Base-by-base conservation (phyloP, 2,888 invertebrate species). In the Tenthredo livida region DNA sequence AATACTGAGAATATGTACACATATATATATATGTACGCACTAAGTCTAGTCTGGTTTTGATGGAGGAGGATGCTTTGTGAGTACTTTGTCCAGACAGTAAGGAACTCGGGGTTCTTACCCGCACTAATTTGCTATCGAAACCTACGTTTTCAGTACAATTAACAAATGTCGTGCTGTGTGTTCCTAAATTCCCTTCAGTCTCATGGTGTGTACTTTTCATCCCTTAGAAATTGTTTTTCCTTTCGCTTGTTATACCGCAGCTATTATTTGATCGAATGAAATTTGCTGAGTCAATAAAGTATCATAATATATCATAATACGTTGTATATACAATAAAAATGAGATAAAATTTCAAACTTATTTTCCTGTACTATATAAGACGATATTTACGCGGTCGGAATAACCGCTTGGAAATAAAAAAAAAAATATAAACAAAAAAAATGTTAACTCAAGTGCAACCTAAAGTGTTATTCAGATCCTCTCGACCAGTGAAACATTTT, bases 361-460 rank as follows among this genome's bases (percentile, higher is more conserved):
- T 29, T 70, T 72, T 21, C 15, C 25, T 47, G 10, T 21, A n/a
- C 21, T 7, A n/a, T n/a, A n/a, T n/a, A 17, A 15, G 73, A 47
- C 5, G 73, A 29, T 50, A 7, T 25, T 17, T 47, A 47, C 47
- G 12, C 75, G 25, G 29, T 29, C 29, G n/a, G 33, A 75, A 47
- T 6, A 50, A 77, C 50, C 17, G 50, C 10, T 40, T 33, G 10
- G 33, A 33, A 75, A 47, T 33, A 54, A 29, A 54, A 77, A 75
- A 75, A 33, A 37, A 37, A 33, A 33, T n/a, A n/a, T n/a, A 33
- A 33, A 33, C 6, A 37, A 37, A 37, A 75, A 75, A 54, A 77
- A 29, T 77, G 50, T 77, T 25, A 25, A 77, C 77, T 77, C 77
- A 77, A 77, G 77, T 77, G 77, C 43, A 73, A 43, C 2, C 21